Percentiles rank a stretch among this genome's conserved stretches.
phyloP scores from a whole-genome alignment of 1,140 invertebrate species.

The Drosophila micromelanica region DNA sequence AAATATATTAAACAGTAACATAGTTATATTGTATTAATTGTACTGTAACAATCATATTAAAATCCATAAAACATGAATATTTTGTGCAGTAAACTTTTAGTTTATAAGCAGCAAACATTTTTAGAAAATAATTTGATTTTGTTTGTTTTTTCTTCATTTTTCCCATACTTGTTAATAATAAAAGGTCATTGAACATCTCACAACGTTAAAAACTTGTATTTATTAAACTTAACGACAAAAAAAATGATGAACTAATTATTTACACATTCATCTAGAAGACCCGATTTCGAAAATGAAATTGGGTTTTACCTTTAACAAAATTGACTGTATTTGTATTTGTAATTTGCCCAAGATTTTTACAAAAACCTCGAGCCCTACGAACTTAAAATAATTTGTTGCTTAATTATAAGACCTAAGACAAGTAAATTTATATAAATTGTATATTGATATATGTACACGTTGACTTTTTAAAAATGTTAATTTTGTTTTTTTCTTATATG shows the following conservation, averaged over 20 bases:
- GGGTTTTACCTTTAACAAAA: slow-evolving; percentile 35
- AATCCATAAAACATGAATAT: slow-evolving; percentile 60
- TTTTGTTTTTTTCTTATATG: slow-evolving; percentile 32
- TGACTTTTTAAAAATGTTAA: slow-evolving; percentile 1
- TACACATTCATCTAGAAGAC: slow-evolving; percentile 24
- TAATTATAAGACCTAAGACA: slow-evolving; percentile 50
- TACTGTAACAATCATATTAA: slow-evolving; percentile 66
- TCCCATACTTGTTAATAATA: slow-evolving; percentile 10
- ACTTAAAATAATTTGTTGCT: slow-evolving; percentile 62
- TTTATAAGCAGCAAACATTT: slow-evolving; percentile 57
- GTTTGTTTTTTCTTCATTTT: slow-evolving; percentile 9
- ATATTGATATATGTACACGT: slow-evolving; percentile 56
- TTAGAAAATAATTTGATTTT: slow-evolving; percentile 35
- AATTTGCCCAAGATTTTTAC: slow-evolving; percentile 8
- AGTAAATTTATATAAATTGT: slow-evolving; percentile 32
- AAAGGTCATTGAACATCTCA: slow-evolving; percentile 32
- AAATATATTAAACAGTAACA: slow-evolving; percentile 78
- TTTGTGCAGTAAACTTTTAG: slow-evolving; percentile 69
- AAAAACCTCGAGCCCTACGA: slow-evolving; percentile 36
- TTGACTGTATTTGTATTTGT: slow-evolving; percentile 4
- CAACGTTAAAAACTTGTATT: slow-evolving; percentile 15
- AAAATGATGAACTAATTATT: slow-evolving; percentile 17
- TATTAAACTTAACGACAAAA: slow-evolving; percentile 15
- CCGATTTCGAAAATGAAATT: slow-evolving; percentile 75
- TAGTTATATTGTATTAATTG: slow-evolving; percentile 64